phyloP scores from a whole-genome alignment of 2,113 vertebrate species.

The Austrofundulus limnaeus region DNA sequence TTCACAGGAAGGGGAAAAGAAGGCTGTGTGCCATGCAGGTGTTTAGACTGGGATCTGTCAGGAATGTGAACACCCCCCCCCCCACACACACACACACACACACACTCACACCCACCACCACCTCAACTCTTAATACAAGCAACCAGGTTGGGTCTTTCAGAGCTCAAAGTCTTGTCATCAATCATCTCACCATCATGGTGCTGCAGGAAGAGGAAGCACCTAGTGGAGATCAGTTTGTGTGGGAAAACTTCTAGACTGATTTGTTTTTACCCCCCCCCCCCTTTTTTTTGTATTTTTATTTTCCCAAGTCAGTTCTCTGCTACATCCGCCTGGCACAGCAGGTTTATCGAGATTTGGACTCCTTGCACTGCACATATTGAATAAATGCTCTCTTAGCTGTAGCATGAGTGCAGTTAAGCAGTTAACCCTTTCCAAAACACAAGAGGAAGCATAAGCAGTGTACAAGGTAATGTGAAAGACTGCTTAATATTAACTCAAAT shows the following conservation, averaged over 20 bases:
- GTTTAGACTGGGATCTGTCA: conserved; percentile 70
- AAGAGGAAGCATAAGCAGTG: too few relatives aligned
- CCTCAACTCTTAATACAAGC: conserved; percentile 23
- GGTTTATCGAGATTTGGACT: background rate
- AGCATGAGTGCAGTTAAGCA: too few relatives aligned
- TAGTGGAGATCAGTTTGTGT: conserved; percentile 30
- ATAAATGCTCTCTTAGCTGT: background rate
- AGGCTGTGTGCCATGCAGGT: conserved; percentile 62
- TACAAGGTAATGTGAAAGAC: too few relatives aligned
- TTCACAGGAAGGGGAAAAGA: conserved; percentile 57
- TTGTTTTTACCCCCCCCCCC: background rate
- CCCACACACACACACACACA: too few relatives aligned
- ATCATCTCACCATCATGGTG: conserved; percentile 23
- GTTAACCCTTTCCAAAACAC: too few relatives aligned
- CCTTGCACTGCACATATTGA: background rate
- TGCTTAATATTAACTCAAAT: too few relatives aligned
- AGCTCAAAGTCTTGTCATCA: conserved; percentile 50
- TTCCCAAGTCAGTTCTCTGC: background rate
- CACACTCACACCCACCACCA: too few relatives aligned
- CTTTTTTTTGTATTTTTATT: conserved; percentile 1
- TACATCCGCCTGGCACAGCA: background rate
- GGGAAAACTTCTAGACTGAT: background rate
- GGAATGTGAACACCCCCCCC: conserved; percentile 59
- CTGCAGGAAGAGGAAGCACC: conserved; percentile 41
- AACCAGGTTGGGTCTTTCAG: conserved; percentile 32